Evolutionary conservation across 2,888 invertebrate species (phyloP).

Genomic region (Agriopis aurantiaria): DNA sequence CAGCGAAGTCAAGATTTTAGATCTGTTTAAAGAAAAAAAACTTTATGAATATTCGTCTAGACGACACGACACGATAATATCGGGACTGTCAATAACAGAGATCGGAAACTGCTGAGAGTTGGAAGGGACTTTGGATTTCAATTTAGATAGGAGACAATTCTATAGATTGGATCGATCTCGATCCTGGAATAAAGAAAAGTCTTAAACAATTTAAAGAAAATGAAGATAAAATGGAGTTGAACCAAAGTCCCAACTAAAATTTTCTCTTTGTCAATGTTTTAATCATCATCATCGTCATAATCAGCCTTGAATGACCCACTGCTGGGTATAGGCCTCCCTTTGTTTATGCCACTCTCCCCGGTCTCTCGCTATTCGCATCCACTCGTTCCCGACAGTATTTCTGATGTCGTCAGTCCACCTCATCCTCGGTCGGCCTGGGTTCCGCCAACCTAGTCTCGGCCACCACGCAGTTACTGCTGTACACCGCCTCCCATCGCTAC

Average conservation of each 20-base stretch:
- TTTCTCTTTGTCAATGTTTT: background rate
- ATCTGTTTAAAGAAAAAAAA: background rate
- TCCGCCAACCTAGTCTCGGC: too few species aligned
- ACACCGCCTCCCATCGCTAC: too few species aligned
- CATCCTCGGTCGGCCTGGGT: too few species aligned
- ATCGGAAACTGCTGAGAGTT: background rate
- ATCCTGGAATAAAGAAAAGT: background rate
- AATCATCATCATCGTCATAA: too few species aligned
- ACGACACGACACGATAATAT: slow-evolving; percentile 4
- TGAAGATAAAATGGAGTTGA: background rate
- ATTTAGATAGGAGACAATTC: background rate
- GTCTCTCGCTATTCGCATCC: too few species aligned
- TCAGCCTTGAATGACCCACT: too few species aligned
- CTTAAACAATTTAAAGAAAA: background rate
- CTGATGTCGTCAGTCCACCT: too few species aligned
- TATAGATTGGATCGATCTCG: background rate
- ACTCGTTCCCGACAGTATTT: too few species aligned
- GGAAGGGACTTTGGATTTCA: slow-evolving; percentile 1
- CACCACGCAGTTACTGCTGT: too few species aligned
- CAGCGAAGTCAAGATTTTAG: background rate
- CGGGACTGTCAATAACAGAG: background rate
- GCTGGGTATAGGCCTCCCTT: too few species aligned
- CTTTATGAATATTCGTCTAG: slow-evolving; percentile 8
- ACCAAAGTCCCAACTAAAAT: background rate
- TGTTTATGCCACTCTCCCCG: too few species aligned